Base-by-base conservation (phyloP, 1,140 invertebrate species). In the Panagrolaimus sp. region DNA sequence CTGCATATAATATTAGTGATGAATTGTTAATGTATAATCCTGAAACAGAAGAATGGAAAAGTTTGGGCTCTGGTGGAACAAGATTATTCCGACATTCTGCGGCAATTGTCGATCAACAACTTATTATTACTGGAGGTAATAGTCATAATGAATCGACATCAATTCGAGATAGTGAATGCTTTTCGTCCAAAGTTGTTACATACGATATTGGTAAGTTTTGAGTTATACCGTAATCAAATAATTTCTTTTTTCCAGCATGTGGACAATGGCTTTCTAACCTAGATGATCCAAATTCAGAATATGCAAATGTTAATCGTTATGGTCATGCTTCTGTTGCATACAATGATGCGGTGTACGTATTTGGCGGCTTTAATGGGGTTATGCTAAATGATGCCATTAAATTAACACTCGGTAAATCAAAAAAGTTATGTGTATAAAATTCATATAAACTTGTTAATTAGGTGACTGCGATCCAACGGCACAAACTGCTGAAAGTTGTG, bases 111-210 rank as follows among this genome's bases (percentile, higher is more conserved):
- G 80, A 82, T 65, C 80, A 72, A n/a, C 62, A 83, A 21, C 76
- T 82, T 73, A 67, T 83, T 1, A 65, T 83, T 28, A 66, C 79
- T 52, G 80, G 80, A 17, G 80, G 80, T 43, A 83, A 83, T 26
- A 73, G 64, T 24, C 76, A 81, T 38, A 83, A 83, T 68, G 76
- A 81, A 45, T 81, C 78, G 44, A 76, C 73, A 6, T 46, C 69
- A 12, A 55, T 65, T 43, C 63, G 68, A 15, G 65, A 75, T 17
- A 76, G 66, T 55, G 77, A 81, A 62, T 83, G 81, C 67, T 83
- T 78, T 63, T 80, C 78, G 4, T 67, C 66, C 17, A 46, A 68
- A 58, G 46, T 82, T 15, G 48, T 74, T 21, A 71, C 71, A 43
- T 81, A 76, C 64, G 82, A 82, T 69, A 79, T 73, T 67, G 65